Conservation (phyloP, 2,113 vertebrate genomes). For the Agapornis roseicollis region DNA sequence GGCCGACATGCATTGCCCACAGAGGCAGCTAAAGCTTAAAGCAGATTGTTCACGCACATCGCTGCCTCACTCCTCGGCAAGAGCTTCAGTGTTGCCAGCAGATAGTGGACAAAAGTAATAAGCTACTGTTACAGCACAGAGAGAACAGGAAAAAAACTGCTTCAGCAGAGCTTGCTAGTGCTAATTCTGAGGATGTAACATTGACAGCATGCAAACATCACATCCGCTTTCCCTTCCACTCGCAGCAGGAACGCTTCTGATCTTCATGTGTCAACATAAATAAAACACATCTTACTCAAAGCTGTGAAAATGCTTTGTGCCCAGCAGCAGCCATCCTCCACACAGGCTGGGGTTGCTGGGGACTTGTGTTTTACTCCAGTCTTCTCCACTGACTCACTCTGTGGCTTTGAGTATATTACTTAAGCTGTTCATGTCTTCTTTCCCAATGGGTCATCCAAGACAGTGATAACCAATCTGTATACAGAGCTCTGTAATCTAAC, state of each 20-base stretch:
- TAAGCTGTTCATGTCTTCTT: background rate
- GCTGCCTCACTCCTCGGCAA: background rate
- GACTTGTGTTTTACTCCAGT: background rate
- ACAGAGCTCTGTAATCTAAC: background rate
- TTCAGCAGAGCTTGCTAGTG: background rate
- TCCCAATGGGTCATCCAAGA: background rate
- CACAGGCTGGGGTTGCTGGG: background rate
- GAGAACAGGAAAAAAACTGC: background rate
- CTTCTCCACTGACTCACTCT: background rate
- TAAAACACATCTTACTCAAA: background rate
- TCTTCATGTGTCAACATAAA: background rate
- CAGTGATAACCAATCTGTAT: background rate
- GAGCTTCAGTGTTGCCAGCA: background rate
- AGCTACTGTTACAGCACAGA: background rate
- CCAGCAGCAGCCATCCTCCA: background rate
- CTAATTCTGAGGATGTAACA: background rate
- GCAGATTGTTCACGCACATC: background rate
- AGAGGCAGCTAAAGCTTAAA: background rate
- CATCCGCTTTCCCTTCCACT: background rate
- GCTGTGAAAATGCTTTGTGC: background rate
- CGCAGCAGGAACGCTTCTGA: background rate
- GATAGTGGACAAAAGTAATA: background rate
- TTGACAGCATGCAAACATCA: background rate
- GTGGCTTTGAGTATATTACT: background rate
- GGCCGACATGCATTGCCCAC: background rate